These are phyloP conservation scores for Rhyacophila evoluta DNA, from an alignment of 2,888 invertebrate species.

Conservation along the genomic window DNA sequence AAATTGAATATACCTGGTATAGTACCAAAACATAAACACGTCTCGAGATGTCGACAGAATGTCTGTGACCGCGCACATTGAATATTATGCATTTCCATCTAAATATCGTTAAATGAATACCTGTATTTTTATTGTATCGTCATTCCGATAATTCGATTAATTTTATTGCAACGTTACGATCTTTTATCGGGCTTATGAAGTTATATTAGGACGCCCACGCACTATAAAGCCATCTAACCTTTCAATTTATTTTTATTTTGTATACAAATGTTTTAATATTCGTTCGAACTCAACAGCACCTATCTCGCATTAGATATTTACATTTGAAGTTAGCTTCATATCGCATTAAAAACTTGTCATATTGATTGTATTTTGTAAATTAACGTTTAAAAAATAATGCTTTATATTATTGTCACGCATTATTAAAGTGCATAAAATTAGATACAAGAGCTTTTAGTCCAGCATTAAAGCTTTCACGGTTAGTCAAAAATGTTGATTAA, in stretches of 20 bases:
- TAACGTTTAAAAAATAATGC: no score
- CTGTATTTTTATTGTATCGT: neutral
- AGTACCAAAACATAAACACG: neutral
- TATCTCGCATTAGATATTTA: no score
- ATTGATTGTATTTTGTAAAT: no score
- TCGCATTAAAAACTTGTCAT: no score
- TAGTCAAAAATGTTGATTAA: no score
- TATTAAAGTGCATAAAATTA: no score
- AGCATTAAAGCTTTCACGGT: no score
- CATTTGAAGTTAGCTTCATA: no score
- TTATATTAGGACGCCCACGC: neutral
- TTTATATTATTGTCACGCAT: no score
- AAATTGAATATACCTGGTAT: neutral
- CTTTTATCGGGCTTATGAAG: neutral
- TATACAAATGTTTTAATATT: neutral
- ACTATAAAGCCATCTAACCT: neutral
- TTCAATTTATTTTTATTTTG: neutral
- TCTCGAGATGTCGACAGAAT: neutral
- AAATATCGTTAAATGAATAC: neutral
- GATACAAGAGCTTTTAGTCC: no score
- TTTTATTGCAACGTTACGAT: slow-evolving; percentile 3
- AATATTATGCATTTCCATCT: neutral
- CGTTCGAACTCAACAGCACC: no score
- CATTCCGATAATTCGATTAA: neutral
- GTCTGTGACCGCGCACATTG: neutral